phyloP scores from a whole-genome alignment of 2,888 invertebrate genomes.

The Carcina quercana region DNA sequence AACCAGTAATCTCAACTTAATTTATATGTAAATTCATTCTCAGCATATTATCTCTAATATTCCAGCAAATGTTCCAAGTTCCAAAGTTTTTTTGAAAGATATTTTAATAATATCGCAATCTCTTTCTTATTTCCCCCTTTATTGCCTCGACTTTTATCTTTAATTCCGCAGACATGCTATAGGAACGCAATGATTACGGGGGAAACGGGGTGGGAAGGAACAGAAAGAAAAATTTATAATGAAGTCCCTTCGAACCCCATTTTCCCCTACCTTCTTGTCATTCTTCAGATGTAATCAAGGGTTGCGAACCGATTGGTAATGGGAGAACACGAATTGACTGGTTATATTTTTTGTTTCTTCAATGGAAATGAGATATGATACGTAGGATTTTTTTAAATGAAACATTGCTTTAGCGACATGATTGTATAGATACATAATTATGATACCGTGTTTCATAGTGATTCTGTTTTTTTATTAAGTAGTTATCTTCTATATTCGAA shows the following conservation, averaged over 20 bases:
- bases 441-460: too few species aligned
- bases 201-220: conserved; percentile 33
- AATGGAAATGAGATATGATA: too few species aligned
- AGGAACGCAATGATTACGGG: conserved; percentile 46
- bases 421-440: too few species aligned
- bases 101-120: conserved; percentile 47
- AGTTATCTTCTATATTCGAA: too few species aligned
- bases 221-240: conserved; percentile 49
- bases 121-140: conserved; percentile 41
- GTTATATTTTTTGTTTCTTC: conserved; percentile 6
- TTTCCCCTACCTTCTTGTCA: conserved; percentile 37
- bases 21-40: conserved; percentile 47
- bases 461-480: too few species aligned
- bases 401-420: too few species aligned
- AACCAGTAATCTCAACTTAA: conserved; percentile 47
- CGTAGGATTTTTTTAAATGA: too few species aligned
- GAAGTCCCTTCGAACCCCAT: conserved; percentile 39
- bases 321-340: conserved; percentile 8
- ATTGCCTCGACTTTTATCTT: conserved; percentile 47
- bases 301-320: conserved; percentile 29
- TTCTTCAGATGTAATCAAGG: conserved; percentile 50
- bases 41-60: conserved; percentile 41
- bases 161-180: conserved; percentile 45
- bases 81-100: conserved; percentile 29
- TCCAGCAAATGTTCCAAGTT: conserved; percentile 32